Conservation (phyloP, 2,888 invertebrate genomes). For the Gerris lacustris region DNA sequence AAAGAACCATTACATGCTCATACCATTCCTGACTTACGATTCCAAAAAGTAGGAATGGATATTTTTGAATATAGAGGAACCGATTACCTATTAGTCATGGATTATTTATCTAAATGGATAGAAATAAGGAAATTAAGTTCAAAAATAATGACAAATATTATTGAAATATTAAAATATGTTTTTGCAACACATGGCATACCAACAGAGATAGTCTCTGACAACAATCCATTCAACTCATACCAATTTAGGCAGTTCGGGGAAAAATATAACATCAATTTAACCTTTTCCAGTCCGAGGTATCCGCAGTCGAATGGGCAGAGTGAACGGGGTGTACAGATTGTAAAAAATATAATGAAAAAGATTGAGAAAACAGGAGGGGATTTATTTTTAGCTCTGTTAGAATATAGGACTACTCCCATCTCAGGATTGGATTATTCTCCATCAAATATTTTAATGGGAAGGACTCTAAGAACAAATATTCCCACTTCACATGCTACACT, state of each 20-base stretch:
- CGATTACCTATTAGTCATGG: slow-evolving; percentile 12
- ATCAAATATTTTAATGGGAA: background rate
- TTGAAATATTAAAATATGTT: background rate
- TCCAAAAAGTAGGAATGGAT: slow-evolving; percentile 12
- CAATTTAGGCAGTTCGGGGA: background rate
- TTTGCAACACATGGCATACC: background rate
- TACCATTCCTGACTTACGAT: slow-evolving; percentile 1
- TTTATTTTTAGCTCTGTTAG: background rate
- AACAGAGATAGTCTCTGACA: background rate
- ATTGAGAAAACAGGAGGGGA: background rate
- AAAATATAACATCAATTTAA: background rate
- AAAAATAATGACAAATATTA: slow-evolving; percentile 11
- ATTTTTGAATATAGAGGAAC: slow-evolving; percentile 10
- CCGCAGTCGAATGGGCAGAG: background rate
- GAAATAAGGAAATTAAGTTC: slow-evolving; percentile 14
- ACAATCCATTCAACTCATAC: background rate
- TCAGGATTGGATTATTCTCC: background rate
- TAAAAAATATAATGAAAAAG: background rate
- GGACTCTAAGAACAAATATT: background rate
- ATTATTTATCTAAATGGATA: slow-evolving; percentile 14
- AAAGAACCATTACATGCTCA: slow-evolving; percentile 9
- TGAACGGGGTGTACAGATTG: background rate
- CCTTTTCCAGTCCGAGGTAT: background rate
- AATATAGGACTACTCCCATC: background rate
- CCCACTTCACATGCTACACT: background rate